Base-by-base conservation (phyloP, 2,113 vertebrate species). In the Glareola pratincola region DNA sequence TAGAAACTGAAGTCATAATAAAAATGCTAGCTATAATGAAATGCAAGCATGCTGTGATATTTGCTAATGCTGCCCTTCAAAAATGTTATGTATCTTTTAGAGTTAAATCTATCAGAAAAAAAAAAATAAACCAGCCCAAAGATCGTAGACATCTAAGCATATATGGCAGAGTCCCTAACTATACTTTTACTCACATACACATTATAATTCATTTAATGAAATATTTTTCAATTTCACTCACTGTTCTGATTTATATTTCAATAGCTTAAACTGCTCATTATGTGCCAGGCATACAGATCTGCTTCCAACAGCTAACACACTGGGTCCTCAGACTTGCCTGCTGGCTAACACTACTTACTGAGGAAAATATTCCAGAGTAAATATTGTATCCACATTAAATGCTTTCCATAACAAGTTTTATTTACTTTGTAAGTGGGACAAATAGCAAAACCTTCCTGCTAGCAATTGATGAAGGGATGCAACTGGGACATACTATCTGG, bases 311-410 rank as follows among this genome's bases (percentile, higher is more conserved):
- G 83, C 66, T 54, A 75, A 78, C 29, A 51, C 82, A 56, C 69
- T 0, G 2, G 45, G 45, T 14, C 14, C 62, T 79, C 86, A 79
- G 80, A 69, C 57, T 56, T 62, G 74, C 80, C 92, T 87, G 76
- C 87, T 92, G 89, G 86, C 77, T 79, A 92, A 66, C 21, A 15
- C 34, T 53, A 37, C 45, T 62, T 92, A 85, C 6, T 73, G 45
- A 94, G 69, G 84, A 87, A 92, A 87, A 92, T 54, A 90, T 53
- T 92, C 77, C 77, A 85, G 80, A 87, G 41, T 50, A 91, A 95
- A 96, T 69, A 92, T 27, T 85, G 76, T 45, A 88, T 36, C n/a
- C 53, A 43, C 19, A 63, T 62, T 53, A 66, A 88, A 78, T 53
- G 81, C 26, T 73, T 89, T 91, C 76, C 21, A 47, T 68, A 95